Percentiles rank a stretch among this genome's conserved stretches.
Evolutionary conservation across 2,797 vertebrate genomes (phyloP).

Genomic region (Myripristis jacobus): DNA sequence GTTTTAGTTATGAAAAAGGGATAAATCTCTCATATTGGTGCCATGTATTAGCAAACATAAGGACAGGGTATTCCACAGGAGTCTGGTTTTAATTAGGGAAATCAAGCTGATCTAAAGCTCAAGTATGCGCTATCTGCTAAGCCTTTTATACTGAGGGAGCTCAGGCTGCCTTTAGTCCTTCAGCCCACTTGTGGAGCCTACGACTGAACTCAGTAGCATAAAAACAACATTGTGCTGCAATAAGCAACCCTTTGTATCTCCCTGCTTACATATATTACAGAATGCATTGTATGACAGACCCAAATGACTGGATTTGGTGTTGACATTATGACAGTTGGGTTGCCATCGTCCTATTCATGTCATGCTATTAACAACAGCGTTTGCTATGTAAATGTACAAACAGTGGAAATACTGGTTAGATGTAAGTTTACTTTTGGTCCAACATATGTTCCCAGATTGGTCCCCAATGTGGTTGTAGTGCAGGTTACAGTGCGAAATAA

Average conservation of each 20-base stretch:
- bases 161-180: conserved; percentile 57
- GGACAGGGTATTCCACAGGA: background rate
- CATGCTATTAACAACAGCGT: no score
- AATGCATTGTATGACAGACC: conserved; percentile 41
- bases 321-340: conserved; percentile 21
- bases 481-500: no score
- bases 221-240: conserved; percentile 68
- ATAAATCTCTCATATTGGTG: conserved; percentile 1
- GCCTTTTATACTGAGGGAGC: conserved; percentile 41
- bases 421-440: conserved; percentile 15
- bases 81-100: conserved; percentile 24
- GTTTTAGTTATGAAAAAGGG: conserved; percentile 14
- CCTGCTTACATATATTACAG: conserved; percentile 30
- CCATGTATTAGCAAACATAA: conserved; percentile 11
- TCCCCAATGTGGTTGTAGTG: background rate
- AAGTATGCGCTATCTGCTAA: conserved; percentile 33
- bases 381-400: background rate
- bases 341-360: no score
- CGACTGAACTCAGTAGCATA: conserved; percentile 59
- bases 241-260: conserved; percentile 62
- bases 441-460: background rate
- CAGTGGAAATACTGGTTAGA: background rate
- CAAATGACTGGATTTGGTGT: conserved; percentile 22
- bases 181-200: conserved; percentile 66
- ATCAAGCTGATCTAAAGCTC: conserved; percentile 33